Percentiles rank a stretch among this genome's conserved stretches.
Evolutionary conservation across 1,140 invertebrate genomes (phyloP).

Genomic region (Cydia fagiglandana): DNA sequence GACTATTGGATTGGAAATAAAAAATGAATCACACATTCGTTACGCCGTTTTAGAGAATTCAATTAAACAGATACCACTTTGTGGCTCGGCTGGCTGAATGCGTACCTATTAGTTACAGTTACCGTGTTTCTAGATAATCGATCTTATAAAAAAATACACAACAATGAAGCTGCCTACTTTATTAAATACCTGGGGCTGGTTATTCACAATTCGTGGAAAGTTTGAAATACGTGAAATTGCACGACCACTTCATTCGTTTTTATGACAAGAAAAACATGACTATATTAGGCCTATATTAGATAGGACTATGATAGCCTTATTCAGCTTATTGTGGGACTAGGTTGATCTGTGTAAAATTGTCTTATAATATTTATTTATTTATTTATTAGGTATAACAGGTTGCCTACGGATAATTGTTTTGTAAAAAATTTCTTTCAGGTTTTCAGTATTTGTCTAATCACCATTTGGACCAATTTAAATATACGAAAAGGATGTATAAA

Average conservation of each 20-base stretch:
- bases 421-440: neutral
- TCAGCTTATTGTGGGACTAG: no score
- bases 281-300: no score
- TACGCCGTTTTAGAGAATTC: constrained; percentile 39
- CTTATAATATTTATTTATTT: no score
- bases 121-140: constrained; percentile 36
- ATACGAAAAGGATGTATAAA: neutral
- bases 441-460: no score
- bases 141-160: constrained; percentile 24
- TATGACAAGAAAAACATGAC: neutral
- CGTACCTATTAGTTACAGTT: constrained; percentile 40
- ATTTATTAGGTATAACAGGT: no score
- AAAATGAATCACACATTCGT: constrained; percentile 39
- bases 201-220: constrained; percentile 33
- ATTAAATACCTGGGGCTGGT: constrained; percentile 21
- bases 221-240: neutral
- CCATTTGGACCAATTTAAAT: neutral
- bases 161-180: constrained; percentile 31
- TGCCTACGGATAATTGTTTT: neutral
- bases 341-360: no score
- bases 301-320: no score
- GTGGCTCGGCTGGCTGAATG: constrained; percentile 35
- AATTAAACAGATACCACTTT: constrained; percentile 39
- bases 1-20: constrained; percentile 34
- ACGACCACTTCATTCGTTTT: constrained; percentile 3